Evolutionary conservation across 2,888 invertebrate genomes (phyloP).

Genomic region (Diplolepis rosae): DNA sequence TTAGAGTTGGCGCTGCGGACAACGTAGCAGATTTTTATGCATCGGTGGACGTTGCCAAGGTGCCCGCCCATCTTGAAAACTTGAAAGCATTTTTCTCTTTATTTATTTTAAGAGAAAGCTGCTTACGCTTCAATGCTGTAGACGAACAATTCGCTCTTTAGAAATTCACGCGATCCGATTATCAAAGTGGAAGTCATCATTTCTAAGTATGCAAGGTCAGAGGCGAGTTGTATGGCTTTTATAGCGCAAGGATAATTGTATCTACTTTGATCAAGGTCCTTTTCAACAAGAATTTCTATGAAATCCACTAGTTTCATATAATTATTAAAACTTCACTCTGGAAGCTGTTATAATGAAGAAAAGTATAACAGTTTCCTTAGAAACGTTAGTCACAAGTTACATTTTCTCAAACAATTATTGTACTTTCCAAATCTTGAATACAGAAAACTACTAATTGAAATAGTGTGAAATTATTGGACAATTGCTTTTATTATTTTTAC

Average conservation of each 20-base stretch:
- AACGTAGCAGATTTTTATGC: slow-evolving; percentile 56
- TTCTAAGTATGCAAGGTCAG: slow-evolving; percentile 9
- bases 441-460: no score
- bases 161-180: slow-evolving; percentile 13
- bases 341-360: neutral
- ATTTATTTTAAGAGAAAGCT: slow-evolving; percentile 10
- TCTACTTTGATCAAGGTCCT: neutral
- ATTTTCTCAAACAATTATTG: no score
- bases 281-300: neutral
- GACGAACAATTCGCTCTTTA: slow-evolving; percentile 22
- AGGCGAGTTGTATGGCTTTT: neutral
- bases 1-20: slow-evolving; percentile 56
- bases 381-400: neutral
- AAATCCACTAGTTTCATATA: neutral
- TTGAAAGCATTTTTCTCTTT: slow-evolving; percentile 5
- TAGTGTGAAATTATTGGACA: no score
- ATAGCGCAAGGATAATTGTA: neutral
- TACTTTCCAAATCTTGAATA: no score
- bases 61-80: slow-evolving; percentile 49
- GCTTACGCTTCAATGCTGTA: slow-evolving; percentile 21
- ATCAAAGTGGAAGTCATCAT: neutral
- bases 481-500: neutral
- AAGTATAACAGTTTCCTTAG: neutral
- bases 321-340: neutral
- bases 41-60: slow-evolving; percentile 55